These are phyloP conservation scores for Eristalinus aeneus DNA, from an alignment of 2,888 invertebrate genomes.

Conservation along the genomic window DNA sequence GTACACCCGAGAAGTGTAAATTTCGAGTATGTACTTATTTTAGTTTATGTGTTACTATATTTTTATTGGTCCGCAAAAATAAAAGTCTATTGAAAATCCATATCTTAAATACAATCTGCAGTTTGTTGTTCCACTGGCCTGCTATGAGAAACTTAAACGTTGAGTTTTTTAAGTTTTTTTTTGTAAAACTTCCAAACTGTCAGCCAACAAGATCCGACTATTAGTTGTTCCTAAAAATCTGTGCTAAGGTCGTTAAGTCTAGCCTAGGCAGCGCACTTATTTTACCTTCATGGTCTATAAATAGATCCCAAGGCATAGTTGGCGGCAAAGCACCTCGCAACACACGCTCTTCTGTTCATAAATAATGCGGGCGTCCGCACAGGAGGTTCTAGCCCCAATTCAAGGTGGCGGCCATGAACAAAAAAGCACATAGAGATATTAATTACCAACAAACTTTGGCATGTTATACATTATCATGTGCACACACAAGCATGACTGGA, in stretches of 20 bases:
- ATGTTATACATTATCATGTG: constrained; percentile 2
- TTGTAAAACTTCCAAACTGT: too few relatives aligned
- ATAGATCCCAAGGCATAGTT: neutral
- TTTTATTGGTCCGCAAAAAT: too few relatives aligned
- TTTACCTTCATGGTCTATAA: neutral
- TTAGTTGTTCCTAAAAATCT: too few relatives aligned
- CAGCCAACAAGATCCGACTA: too few relatives aligned
- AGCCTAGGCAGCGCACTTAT: neutral
- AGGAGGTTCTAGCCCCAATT: constrained; percentile 19
- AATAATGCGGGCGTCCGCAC: neutral
- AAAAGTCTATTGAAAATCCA: too few relatives aligned
- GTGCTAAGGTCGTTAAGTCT: neutral
- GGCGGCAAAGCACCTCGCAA: neutral
- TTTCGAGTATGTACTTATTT: too few relatives aligned
- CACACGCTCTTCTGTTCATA: neutral
- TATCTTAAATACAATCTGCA: too few relatives aligned
- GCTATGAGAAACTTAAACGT: too few relatives aligned
- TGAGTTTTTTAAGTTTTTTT: too few relatives aligned
- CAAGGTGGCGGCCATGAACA: constrained; percentile 16
- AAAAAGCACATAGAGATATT: constrained; percentile 15
- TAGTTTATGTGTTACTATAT: too few relatives aligned
- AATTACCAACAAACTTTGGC: constrained; percentile 9
- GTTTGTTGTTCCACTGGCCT: too few relatives aligned
- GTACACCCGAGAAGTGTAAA: too few relatives aligned
- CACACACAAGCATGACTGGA: neutral